These are phyloP conservation scores for Cacoxenus indagator DNA, from an alignment of 2,888 invertebrate genomes.

Conservation along the genomic window DNA sequence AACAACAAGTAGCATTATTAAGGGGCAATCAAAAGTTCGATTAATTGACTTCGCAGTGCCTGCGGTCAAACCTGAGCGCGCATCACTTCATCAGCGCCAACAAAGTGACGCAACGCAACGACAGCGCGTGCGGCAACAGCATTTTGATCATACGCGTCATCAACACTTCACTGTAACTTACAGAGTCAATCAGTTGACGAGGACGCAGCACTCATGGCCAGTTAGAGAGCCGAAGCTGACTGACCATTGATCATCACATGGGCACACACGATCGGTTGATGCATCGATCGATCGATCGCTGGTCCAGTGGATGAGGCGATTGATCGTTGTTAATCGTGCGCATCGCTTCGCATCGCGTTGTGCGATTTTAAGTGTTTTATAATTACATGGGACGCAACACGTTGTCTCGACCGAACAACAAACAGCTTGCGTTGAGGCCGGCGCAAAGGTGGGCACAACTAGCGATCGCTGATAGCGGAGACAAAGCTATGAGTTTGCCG, in stretches of 20 bases:
- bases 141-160: constrained; percentile 16
- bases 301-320: background rate
- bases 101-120: background rate
- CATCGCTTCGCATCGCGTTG: background rate
- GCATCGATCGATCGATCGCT: background rate
- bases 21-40: constrained; percentile 4
- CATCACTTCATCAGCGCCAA: background rate
- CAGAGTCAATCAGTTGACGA: constrained; percentile 13
- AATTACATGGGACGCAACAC: constrained; percentile 11
- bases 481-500: constrained; percentile 23
- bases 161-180: constrained; percentile 17
- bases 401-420: background rate
- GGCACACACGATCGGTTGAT: too few species aligned
- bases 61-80: background rate
- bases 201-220: background rate
- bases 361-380: constrained; percentile 19
- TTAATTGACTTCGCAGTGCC: background rate
- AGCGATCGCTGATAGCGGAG: background rate
- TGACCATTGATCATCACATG: constrained; percentile 1
- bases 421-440: background rate
- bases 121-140: background rate
- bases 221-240: background rate
- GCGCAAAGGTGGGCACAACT: background rate
- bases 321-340: constrained; percentile 3
- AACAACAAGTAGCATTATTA: background rate